Base-by-base conservation (phyloP, 2,113 vertebrate genomes). In the Micronisus gabar region DNA sequence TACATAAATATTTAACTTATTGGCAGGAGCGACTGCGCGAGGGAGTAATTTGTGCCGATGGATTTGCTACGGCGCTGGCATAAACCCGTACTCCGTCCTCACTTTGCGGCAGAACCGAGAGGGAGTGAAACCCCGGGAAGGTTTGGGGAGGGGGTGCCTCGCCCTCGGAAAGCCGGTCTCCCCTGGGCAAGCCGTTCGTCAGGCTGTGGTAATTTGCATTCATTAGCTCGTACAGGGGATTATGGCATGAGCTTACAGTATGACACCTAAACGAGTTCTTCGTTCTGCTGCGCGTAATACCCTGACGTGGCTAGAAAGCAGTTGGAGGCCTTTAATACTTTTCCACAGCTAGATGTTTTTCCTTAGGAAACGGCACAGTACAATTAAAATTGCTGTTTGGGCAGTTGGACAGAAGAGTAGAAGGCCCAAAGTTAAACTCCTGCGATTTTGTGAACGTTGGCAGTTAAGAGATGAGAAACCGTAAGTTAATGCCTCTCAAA, bases 181-280 rank as follows among this genome's bases (percentile, higher is more conserved):
- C 48, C 70, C 63, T 2, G n/a, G 11, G 40, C 34, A 5, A 19
- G 65, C 29, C 32, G 0, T 7, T 36, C 3, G 34, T 6, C 52
- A 0, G n/a, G 70, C 26, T 6, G 55, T 3, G 61, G 65, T n/a
- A 1, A 1, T 18, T 83, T 2, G 81, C 30, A 1, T n/a, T 63
- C 63, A 1, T 66, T 27, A 62, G 68, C 72, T 62, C 68, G 40
- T 11, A 17, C 21, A 8, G 81, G 25, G 86, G 92, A 96, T 94
- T 97, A 84, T 18, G 93, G 75, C 72, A 10, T 14, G 75, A 66
- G 59, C 6, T 96, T 70, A 58, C 17, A 12, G 72, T 5, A 1
- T 53, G 63, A 62, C 41, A 62, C 40, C 61, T n/a, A 16, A 22
- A 23, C 5, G 47, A 40, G 80, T 11, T 25, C 65, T 34, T 18